Evolutionary conservation across 1,140 invertebrate species (phyloP), one percentile per base, ranked within the genome.

Genomic region (Sarcophaga bullata): DNA sequence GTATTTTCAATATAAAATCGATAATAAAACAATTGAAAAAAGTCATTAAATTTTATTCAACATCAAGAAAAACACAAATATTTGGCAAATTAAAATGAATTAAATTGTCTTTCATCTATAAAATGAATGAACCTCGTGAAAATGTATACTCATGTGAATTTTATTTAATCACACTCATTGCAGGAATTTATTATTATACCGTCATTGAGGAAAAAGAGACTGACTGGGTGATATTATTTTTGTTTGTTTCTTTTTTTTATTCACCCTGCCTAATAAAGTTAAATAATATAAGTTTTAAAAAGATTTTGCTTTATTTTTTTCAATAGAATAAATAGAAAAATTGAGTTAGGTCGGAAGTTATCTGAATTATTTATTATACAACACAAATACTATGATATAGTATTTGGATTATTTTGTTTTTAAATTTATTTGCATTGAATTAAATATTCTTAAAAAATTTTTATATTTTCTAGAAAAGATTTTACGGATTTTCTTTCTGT

Each of bases 31-130:
- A 68, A 19, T 19, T 19, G 6, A 68, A 17, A n/a, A 8, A 19
- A 19, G 62, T 17, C 8, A 68, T 68, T 19, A 68, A 68, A 19
- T n/a, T 19, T 19, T 17, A 13, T 58, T 58, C 54, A 58, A n/a
- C n/a, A n/a, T n/a, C 15, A 58, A 58, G 54, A 58, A 58, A 15
- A 13, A 62, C 7, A 46, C 19, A 49, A 76, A 76, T 47, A 76
- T 17, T 50, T 50, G 49, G 46, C 73, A 50, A 76, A 76, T 76
- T 48, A 48, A 76, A n/a, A n/a, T 46, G n/a, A 48, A 50, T 76
- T 76, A 47, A 75, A n/a, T 47, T 76, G 46, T 50, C 0, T 50
- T 76, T 76, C n/a, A 76, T 47, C n/a, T n/a, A n/a, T 50, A 76
- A 76, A 76, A 25, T 19, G 19, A 37, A 37, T 37, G 25, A 46